Base-by-base conservation (phyloP, 2,113 vertebrate genomes). In the Anguilla rostrata region DNA sequence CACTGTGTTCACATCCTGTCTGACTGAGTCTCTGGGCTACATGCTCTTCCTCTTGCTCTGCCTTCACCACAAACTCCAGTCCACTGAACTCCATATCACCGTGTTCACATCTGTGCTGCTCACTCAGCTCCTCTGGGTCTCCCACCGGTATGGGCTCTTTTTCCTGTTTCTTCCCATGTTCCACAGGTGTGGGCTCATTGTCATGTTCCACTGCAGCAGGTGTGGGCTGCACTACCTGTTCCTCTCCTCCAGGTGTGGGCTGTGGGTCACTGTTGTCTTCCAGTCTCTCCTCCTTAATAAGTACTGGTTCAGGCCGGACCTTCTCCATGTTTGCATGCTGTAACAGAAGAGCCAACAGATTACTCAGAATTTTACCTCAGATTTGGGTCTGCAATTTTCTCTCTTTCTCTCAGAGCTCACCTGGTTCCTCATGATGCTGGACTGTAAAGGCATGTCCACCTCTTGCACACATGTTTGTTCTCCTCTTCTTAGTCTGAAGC, bases 281-380 rank as follows among this genome's bases (percentile, higher is more conserved):
- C 79, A 91, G 91, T 91, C 90, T 90, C 84, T 95, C 94, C 86
- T 95, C 92, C 87, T 95, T 95, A 15, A 95, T 91, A 0, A 92
- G 87, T 86, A 94, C 91, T 1, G 93, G 89, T 81, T 86, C 86
- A 0, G 89, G 26, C 12, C 20, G n/a, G 20, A 85, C 75, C 6
- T 89, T 90, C 43, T 93, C 92, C 1, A 93, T 89, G 5, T 93
- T 90, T 49, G 91, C 84, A 87, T 26, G 49, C 85, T 86, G 85
- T 26, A 82, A 86, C 6, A 86, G 53, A 46, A 12, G 63, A 82
- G 53, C 8, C 39, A 39, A 22, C 14, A 4, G 79, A 81, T 86
- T 66, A 80, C 18, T 57, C 46, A 80, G 49, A 85, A 81, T 41
- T 34, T 34, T 20, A 60, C 20, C 63, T 3, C n/a, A 75, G 39